phyloP scores from a whole-genome alignment of 2,113 vertebrate species.

The Eupsittula cactorum region DNA sequence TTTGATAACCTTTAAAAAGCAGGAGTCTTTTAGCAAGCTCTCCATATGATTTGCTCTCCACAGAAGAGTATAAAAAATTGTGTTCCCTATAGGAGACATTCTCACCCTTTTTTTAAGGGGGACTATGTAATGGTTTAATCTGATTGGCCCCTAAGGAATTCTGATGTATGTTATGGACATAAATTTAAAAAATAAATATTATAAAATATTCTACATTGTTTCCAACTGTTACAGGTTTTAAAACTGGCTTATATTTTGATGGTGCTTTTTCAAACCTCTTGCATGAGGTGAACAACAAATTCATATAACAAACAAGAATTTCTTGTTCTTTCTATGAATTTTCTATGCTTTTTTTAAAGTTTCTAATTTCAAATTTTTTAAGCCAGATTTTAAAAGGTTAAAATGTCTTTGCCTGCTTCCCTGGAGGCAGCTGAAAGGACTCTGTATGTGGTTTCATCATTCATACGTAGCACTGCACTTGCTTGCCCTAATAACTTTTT shows the following conservation, averaged over 20 bases:
- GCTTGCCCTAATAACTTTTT: background rate
- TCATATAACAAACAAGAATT: background rate
- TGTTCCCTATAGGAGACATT: background rate
- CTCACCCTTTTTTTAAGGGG: background rate
- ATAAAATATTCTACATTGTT: constrained; percentile 8
- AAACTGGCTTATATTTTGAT: constrained; percentile 3
- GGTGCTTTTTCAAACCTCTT: background rate
- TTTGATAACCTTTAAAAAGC: background rate
- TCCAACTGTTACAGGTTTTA: background rate
- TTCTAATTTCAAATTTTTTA: background rate
- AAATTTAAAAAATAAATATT: constrained; percentile 35
- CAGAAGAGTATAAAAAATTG: background rate
- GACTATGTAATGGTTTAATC: background rate
- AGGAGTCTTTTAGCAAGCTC: background rate
- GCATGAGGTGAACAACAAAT: background rate
- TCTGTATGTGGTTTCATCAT: background rate
- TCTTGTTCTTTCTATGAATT: background rate
- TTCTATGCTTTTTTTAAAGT: background rate
- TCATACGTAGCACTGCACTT: background rate
- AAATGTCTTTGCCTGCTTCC: background rate
- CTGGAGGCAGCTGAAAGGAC: background rate
- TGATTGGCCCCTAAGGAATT: background rate
- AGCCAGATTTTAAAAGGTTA: background rate
- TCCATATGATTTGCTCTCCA: background rate
- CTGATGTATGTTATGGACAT: constrained; percentile 1